Evolutionary conservation across 2,113 vertebrate species (phyloP), one percentile per base, ranked within the genome.

Genomic region (Solenodon paradoxus): DNA sequence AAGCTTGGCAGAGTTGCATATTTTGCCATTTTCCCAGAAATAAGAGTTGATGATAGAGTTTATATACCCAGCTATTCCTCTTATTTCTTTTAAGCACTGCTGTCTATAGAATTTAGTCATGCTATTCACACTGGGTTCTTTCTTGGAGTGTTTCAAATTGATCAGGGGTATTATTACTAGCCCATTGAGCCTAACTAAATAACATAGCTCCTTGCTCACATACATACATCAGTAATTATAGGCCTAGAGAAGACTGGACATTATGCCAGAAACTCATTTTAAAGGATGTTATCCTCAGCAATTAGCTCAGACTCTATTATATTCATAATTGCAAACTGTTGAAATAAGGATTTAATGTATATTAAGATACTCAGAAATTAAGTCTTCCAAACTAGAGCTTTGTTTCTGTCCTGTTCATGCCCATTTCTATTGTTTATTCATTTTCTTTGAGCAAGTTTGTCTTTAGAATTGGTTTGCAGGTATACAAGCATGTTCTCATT

Each of bases 231-330:
- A 88, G 61, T 86, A 96, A 97, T 95, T 68, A 96, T 0, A 84
- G 89, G 74, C 42, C 89, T 57, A 45, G 22, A 51, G n/a, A 92
- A 97, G 83, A 92, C n/a, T 42, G 32, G 59, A 92, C 63, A 53
- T 88, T 91, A 79, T 83, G 77, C 85, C 92, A 95, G 88, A 88
- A 63, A 61, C 63, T 90, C 1, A 0, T 95, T 95, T 88, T 97
- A 96, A 94, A 92, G 75, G 45, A 88, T 64, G 85, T 92, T 88
- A 97, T 95, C 90, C 94, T 92, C 38, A 96, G 84, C 22, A 91
- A 94, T 90, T 94, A 95, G 66, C 38, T 92, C 80, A 92, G 83
- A 80, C 28, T 93, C 89, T 45, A 84, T 90, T 92, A 87, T 87
- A 80, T 63, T 92, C 84, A 94, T 42, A 78, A 94, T 61, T 92